These are phyloP conservation scores for Bubo blakistoni DNA, from an alignment of 2,113 vertebrate species.

Conservation along the genomic window DNA sequence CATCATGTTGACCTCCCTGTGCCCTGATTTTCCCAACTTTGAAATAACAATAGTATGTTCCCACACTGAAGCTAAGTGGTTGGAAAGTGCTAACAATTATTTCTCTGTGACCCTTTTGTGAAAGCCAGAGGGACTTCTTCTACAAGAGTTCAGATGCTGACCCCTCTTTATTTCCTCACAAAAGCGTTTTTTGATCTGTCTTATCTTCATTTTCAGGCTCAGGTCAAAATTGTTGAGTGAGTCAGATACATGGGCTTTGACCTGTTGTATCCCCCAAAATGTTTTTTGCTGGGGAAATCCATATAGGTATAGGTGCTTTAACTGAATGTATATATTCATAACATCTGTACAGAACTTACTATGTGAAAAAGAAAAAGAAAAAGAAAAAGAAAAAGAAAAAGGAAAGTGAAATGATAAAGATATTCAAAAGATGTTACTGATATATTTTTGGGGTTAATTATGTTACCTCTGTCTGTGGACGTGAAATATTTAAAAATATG, in stretches of 20 bases:
- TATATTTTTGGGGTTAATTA: not conserved
- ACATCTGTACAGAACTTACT: not conserved
- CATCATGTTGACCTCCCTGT: not conserved
- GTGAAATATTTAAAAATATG: not conserved
- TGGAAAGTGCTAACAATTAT: not conserved
- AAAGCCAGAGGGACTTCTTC: not conserved
- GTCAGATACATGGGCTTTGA: not conserved
- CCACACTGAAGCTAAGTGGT: not conserved
- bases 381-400: not conserved
- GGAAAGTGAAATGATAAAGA: not conserved
- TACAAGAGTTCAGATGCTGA: not conserved
- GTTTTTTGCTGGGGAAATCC: not conserved
- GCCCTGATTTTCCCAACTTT: not conserved
- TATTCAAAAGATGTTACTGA: not conserved
- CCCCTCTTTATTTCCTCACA: not conserved
- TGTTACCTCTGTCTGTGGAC: not conserved
- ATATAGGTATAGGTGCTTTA: not conserved
- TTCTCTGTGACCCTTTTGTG: not conserved
- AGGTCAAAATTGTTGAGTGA: not conserved
- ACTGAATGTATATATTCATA: not conserved
- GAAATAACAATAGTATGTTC: not conserved
- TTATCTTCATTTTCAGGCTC: not conserved
- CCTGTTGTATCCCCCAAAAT: accelerated
- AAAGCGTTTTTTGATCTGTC: not conserved
- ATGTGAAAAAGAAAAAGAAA: not conserved